Evolutionary conservation across 1,140 invertebrate species (phyloP), one percentile per base, ranked within the genome.

Genomic region (Penaeus vannamei): DNA sequence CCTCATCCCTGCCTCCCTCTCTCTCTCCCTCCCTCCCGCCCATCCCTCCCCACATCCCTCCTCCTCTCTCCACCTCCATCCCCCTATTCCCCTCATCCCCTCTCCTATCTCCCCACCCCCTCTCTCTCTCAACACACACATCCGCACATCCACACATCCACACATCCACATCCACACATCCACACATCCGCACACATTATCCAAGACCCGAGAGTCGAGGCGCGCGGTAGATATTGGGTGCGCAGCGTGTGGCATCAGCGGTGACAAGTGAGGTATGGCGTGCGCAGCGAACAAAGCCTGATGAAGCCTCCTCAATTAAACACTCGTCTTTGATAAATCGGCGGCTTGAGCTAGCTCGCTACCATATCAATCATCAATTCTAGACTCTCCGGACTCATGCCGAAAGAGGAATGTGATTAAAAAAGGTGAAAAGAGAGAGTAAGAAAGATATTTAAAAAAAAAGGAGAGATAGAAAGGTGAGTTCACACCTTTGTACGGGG

Each of bases 301-400:
- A 87, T 87, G 86, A 87, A 87, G 86, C 72, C 86, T 72, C 83
- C 86, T 83, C 86, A 87, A 87, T 87, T 87, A 87, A 82, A 87
- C 86, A 83, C 17, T 12, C 86, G 86, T 69, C 86, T 82, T 60
- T 87, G 86, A 87, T 87, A 87, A 83, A 87, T 87, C 61, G 86
- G 72, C 29, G 36, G 60, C 26, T 62, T 66, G 61, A 46, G 53
- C 62, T 59, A 22, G 29, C 86, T 26, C 79, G 86, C 86, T 87
- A 87, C 86, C 86, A 80, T 82, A 87, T 87, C 79, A 79, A 87
- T 87, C 86, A 87, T 87, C 61, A 81, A 81, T 64, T 61, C 77
- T 53, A 12, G 53, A 53, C 53, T n/a, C 53, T 53, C 53, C 53
- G 53, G 53, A 53, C 53, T 53, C 53, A 53, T 12, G 53, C 53